Conservation (phyloP, 2,888 invertebrate genomes). For the Pediacus dermestoides region DNA sequence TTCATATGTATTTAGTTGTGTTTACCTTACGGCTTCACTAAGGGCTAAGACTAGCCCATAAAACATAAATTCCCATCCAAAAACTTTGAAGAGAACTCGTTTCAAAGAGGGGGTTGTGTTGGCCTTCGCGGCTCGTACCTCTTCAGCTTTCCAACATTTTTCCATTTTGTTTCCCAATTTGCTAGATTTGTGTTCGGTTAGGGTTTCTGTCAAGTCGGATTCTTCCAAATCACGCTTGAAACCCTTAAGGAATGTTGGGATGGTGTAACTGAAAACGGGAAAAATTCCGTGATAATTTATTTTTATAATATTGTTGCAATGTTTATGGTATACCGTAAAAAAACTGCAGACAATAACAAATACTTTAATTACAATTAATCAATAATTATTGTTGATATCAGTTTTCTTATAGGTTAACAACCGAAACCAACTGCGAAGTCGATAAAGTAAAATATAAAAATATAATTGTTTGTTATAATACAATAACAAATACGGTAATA, state of each 20-base stretch:
- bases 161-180: conserved; percentile 62
- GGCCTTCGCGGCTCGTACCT: conserved; percentile 45
- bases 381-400: no score
- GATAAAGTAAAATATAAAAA: no score
- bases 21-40: conserved; percentile 59
- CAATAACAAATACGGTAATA: no score
- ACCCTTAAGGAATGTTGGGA: conserved; percentile 66
- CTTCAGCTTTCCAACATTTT: conserved; percentile 60
- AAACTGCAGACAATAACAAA: no score
- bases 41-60: conserved; percentile 62
- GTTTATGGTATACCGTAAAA: no score
- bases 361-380: no score
- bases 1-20: conserved; percentile 1
- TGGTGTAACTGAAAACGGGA: conserved; percentile 71
- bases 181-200: conserved; percentile 66
- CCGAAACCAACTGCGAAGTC: no score
- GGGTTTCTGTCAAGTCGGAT: conserved; percentile 62
- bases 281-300: no score
- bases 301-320: no score
- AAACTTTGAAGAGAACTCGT: conserved; percentile 58
- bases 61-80: conserved; percentile 58
- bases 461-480: no score
- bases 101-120: conserved; percentile 58
- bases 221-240: conserved; percentile 64
- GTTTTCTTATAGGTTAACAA: no score